A percentile compares a stretch with the other conserved stretches of the same genome.
These are phyloP conservation scores for Toxostoma redivivum DNA, from an alignment of 2,113 vertebrate genomes.

Conservation along the genomic window DNA sequence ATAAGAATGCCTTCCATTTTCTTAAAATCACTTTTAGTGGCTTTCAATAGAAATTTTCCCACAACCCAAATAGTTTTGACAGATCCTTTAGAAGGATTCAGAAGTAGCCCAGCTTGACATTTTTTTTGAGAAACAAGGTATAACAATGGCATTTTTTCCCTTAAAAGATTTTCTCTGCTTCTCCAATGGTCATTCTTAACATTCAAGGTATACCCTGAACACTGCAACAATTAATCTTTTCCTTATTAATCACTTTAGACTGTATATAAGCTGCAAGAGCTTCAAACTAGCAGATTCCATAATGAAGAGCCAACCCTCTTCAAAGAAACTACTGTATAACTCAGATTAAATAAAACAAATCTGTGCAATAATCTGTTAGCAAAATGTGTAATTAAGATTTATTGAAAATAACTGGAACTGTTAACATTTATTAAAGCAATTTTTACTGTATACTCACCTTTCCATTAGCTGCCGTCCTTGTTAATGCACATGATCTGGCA, in stretches of 20 bases:
- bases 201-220: background rate
- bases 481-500: conserved; percentile 77
- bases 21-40: background rate
- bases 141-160: background rate
- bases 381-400: background rate
- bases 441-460: conserved; percentile 30
- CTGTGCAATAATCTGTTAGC: background rate
- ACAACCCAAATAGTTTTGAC: background rate
- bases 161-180: background rate
- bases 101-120: background rate
- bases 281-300: background rate
- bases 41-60: background rate
- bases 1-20: background rate
- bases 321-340: background rate
- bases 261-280: background rate
- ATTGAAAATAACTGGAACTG: background rate
- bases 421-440: background rate
- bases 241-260: background rate
- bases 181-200: background rate
- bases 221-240: background rate
- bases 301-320: background rate
- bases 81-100: background rate
- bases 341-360: background rate
- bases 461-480: background rate
- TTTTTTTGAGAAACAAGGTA: background rate